Evolutionary conservation across 2,888 invertebrate genomes (phyloP), one percentile per base, ranked within the genome.

Genomic region (Apodemia mormo): DNA sequence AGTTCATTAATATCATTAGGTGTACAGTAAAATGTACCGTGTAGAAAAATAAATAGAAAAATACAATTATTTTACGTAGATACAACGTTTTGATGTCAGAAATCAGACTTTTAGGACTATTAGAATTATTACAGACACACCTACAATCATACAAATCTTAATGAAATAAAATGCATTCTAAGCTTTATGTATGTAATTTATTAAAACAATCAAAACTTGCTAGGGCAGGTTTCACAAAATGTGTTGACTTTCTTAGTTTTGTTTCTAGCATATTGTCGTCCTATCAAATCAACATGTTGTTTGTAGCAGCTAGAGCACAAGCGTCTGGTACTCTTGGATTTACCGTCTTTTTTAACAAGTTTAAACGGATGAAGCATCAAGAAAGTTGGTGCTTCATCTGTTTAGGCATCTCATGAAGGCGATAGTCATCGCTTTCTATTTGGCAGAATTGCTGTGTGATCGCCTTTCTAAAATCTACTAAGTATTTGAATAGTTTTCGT

Each of bases 381-480:
- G 54, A 56, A 4, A 56, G 22, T 56, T 56, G 22, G 22, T 56
- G 22, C 54, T 56, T 56, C 22, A 8, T 22, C 22, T 4, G 22
- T 22, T 56, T 56, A 22, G 54, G 54, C n/a, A 22, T 56, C 54
- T 56, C 6, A 22, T 12, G 22, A 56, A 22, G 22, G 22, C 22
- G 22, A 22, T 22, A 22, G 22, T 22, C 22, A 22, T 22, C 22
- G 22, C 22, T 22, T 22, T 22, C 22, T 22, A 22, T 22, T 1
- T 22, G 1, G 7, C 22, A 56, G 9, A 56, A 56, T 56, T 56
- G 3, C 22, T 3, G 2, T 5, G 22, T 22, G 22, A 66, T 33
- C 14, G 66, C 43, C 61, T 70, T 70, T 45, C 70, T 66, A 56
- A 56, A 66, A 58, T 66, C 66, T 66, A 70, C 66, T 22, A 22